Evolutionary conservation across 2,797 vertebrate genomes (phyloP).

Genomic region (Mareca strepera): DNA sequence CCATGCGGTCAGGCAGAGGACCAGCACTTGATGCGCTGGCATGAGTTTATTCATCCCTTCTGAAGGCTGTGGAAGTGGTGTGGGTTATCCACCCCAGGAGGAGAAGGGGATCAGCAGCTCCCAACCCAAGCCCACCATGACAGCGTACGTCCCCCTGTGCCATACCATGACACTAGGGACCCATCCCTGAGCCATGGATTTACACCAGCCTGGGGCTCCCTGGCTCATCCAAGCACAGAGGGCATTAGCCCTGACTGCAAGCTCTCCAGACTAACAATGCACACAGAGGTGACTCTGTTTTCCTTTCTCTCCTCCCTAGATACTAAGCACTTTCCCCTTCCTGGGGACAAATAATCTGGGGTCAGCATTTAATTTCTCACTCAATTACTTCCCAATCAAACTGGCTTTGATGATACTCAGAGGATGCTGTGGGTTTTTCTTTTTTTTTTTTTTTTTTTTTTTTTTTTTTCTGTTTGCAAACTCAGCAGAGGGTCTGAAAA

Average conservation of each 20-base stretch:
- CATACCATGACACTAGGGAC: background rate
- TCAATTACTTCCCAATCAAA: fast-evolving
- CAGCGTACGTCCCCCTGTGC: too few relatives aligned
- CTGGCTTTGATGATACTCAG: background rate
- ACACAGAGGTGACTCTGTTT: fast-evolving
- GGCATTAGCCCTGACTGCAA: background rate
- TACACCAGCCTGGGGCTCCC: fast-evolving
- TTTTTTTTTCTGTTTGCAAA: background rate
- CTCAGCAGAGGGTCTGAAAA: background rate
- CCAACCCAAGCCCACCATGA: too few relatives aligned
- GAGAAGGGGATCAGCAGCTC: too few relatives aligned
- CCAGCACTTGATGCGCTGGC: too few relatives aligned
- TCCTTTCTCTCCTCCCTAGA: background rate
- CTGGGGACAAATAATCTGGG: background rate
- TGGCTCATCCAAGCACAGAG: too few relatives aligned
- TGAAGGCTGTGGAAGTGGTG: too few relatives aligned
- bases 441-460: too few relatives aligned
- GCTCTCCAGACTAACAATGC: background rate
- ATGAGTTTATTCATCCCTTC: too few relatives aligned
- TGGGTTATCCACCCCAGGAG: too few relatives aligned
- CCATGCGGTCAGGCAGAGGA: too few relatives aligned
- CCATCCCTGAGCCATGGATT: background rate
- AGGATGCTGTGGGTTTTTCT: background rate
- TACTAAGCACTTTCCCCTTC: background rate
- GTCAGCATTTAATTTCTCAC: background rate